Conservation (phyloP, 2,113 vertebrate species). For the Grantiella picta region DNA sequence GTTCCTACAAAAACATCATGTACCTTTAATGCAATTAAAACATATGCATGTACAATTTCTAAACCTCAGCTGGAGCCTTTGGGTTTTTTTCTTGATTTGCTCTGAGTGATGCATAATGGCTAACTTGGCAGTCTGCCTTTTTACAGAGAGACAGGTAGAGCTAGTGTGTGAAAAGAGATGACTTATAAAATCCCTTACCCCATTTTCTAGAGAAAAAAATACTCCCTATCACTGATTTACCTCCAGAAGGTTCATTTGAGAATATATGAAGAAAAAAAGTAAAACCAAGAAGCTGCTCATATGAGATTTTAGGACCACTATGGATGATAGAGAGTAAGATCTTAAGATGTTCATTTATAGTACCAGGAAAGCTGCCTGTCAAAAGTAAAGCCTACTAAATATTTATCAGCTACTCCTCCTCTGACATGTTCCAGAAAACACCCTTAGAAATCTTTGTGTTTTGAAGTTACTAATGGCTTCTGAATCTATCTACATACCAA, state of each 20-base stretch:
- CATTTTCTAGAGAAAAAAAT: not conserved
- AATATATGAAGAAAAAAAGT: no score
- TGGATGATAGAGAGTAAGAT: not conserved
- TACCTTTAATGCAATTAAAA: constrained; percentile 30
- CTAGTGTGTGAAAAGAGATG: not conserved
- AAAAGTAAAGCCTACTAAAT: not conserved
- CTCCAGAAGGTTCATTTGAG: not conserved
- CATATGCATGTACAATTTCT: not conserved
- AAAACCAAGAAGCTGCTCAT: not conserved
- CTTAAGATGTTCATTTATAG: not conserved
- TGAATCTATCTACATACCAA: not conserved
- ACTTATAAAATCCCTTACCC: not conserved
- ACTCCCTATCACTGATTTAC: not conserved
- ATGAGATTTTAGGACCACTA: not conserved
- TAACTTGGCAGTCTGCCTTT: not conserved
- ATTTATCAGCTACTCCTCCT: not conserved
- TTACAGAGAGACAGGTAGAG: not conserved
- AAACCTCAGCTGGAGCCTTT: not conserved
- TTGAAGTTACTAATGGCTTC: not conserved
- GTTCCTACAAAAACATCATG: not conserved
- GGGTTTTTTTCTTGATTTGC: not conserved
- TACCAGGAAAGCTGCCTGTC: not conserved
- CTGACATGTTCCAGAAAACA: not conserved
- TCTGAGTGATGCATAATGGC: not conserved
- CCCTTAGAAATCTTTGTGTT: not conserved